Percentiles rank a stretch among this genome's conserved stretches.
Conservation (phyloP, 2,797 vertebrate genomes). For the Menidia menidia region DNA sequence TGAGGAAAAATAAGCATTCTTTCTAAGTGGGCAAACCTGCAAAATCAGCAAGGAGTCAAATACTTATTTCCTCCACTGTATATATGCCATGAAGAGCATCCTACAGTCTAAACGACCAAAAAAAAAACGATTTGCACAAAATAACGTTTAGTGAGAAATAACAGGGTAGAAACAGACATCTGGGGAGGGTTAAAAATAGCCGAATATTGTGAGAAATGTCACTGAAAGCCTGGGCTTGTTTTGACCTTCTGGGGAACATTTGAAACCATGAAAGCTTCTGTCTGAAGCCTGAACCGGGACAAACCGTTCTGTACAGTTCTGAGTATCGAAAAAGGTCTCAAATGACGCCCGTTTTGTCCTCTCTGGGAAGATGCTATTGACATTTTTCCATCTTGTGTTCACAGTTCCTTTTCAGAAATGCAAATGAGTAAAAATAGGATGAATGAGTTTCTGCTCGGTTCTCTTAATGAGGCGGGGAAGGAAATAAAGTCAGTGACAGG, state of each 20-base stretch:
- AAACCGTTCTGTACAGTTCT: slow-evolving; percentile 18
- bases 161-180: slow-evolving; percentile 7
- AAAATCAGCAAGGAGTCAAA: no score
- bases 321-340: slow-evolving; percentile 15
- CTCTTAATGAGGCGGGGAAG: slow-evolving; percentile 57
- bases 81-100: slow-evolving; percentile 48
- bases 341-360: slow-evolving; percentile 22
- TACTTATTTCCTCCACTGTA: no score
- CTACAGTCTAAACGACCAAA: slow-evolving; percentile 26
- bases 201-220: slow-evolving; percentile 18
- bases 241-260: slow-evolving; percentile 20
- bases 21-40: no score
- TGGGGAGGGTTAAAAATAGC: background rate
- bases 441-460: slow-evolving; percentile 48
- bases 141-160: slow-evolving; percentile 8
- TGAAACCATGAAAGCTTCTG: slow-evolving; percentile 19
- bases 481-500: slow-evolving; percentile 45
- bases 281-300: slow-evolving; percentile 4
- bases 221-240: background rate
- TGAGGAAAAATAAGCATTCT: no score
- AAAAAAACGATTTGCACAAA: slow-evolving; percentile 19
- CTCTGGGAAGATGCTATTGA: slow-evolving; percentile 7
- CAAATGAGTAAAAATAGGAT: slow-evolving; percentile 61
- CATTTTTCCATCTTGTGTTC: slow-evolving; percentile 17
- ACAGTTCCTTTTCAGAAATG: slow-evolving; percentile 59